Evolutionary conservation across 2,113 vertebrate species (phyloP), one percentile per base, ranked within the genome.

Genomic region (Prinia subflava): DNA sequence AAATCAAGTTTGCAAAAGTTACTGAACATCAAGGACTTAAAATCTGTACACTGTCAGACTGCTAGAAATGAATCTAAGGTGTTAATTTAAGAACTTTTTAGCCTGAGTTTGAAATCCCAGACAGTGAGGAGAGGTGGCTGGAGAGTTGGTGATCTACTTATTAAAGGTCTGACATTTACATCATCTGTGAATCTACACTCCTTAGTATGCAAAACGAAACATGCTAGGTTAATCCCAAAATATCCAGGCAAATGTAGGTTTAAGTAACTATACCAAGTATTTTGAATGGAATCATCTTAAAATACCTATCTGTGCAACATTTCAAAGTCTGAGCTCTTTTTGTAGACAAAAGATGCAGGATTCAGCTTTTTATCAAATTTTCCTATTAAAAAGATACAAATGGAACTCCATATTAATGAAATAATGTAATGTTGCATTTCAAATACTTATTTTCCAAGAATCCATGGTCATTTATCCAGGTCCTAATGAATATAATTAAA

Each of bases 391-490:
- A 92, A 83, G 9, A 39, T 33, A 75, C 11, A 92, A 92, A 79
- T 67, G 14, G 77, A 96, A 42, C 22, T 62, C 30, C 53, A 1
- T 70, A 46, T 63, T 60, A 69, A 79, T 55, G 53, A 31, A 35
- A 75, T 67, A 52, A 87, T 27, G 52, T 41, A 74, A 65, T 87
- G 85, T 53, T 92, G 14, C 64, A 64, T 92, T 93, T 62, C 59
- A 71, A 89, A 75, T 41, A 83, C 44, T 93, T 68, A 15, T 78
- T 92, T 76, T 91, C 21, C 25, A 92, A 82, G 50, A 96, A 80
- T 73, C 83, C 17, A 85, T 63, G 97, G 96, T 98, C 97, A 98
- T 98, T 98, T 98, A 92, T 98, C 97, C 97, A 98, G 91, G 97
- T 96, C 67, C 79, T 74, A 97, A 95, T 80, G 96, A 88, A 89